Percentiles rank a stretch among this genome's conserved stretches.
Conservation (phyloP, 2,113 vertebrate species). For the Peromyscus leucopus region DNA sequence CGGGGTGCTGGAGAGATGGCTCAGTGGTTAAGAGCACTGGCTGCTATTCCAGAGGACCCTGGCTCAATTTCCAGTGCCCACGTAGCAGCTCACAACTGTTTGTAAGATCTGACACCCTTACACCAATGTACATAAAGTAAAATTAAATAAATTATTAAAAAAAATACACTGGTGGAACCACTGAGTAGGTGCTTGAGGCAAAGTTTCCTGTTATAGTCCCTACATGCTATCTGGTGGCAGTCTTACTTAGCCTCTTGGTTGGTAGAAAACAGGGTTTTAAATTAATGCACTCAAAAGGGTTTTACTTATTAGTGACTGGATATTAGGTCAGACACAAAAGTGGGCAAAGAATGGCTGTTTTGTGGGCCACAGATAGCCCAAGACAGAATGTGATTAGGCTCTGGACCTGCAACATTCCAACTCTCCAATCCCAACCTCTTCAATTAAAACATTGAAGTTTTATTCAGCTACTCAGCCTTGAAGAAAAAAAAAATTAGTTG, state of each 20-base stretch:
- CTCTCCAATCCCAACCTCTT: not conserved
- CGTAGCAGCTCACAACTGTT: no score
- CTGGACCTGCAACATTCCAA: not conserved
- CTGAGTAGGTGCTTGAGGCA: not conserved
- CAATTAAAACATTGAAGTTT: not conserved
- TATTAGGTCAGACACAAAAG: not conserved
- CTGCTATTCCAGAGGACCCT: no score
- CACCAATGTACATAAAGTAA: no score
- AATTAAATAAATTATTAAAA: no score
- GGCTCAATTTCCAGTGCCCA: no score
- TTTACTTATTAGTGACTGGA: not conserved
- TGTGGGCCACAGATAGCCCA: not conserved
- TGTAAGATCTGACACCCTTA: no score
- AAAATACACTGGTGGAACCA: not conserved
- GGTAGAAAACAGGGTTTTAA: not conserved
- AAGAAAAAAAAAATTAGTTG: not conserved
- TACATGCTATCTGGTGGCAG: not conserved
- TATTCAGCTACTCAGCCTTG: not conserved
- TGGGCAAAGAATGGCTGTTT: not conserved
- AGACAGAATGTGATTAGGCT: not conserved
- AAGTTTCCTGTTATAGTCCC: not conserved
- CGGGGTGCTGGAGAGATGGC: no score
- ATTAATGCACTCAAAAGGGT: not conserved
- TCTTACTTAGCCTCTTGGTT: not conserved
- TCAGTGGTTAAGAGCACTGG: no score